These are phyloP conservation scores for Epinotia bilunana DNA, from an alignment of 2,888 invertebrate species.

Conservation along the genomic window DNA sequence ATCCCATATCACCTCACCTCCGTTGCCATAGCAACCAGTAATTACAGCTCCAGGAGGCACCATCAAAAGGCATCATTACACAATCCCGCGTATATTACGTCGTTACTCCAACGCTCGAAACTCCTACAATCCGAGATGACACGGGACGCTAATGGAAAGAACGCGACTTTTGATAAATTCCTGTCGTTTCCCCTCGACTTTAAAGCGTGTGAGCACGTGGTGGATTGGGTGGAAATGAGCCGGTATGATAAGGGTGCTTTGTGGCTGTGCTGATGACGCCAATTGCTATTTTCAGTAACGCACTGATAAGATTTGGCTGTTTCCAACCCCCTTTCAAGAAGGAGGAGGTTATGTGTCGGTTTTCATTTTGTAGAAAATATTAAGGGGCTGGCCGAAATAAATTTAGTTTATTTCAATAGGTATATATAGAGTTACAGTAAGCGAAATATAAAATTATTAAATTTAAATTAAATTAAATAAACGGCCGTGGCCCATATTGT, in stretches of 20 bases:
- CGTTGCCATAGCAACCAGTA: conserved; percentile 74
- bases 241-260: conserved; percentile 68
- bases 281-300: conserved; percentile 30
- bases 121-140: conserved; percentile 63
- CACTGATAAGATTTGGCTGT: conserved; percentile 17
- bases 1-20: conserved; percentile 61
- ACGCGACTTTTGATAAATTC: conserved; percentile 78
- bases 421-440: no score
- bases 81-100: conserved; percentile 71
- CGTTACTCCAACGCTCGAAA: conserved; percentile 71
- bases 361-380: no score
- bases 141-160: conserved; percentile 73
- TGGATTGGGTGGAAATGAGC: conserved; percentile 77
- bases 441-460: no score
- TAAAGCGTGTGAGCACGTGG: conserved; percentile 66
- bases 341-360: neutral
- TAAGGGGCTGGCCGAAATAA: no score
- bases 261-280: conserved; percentile 47
- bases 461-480: no score
- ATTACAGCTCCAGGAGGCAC: conserved; percentile 65
- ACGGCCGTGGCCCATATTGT: no score
- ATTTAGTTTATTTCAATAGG: no score
- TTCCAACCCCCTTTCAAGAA: neutral
- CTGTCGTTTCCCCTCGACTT: conserved; percentile 65
- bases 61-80: conserved; percentile 77